Evolutionary conservation across 2,113 vertebrate species (phyloP).

Genomic region (Arenaria interpres): DNA sequence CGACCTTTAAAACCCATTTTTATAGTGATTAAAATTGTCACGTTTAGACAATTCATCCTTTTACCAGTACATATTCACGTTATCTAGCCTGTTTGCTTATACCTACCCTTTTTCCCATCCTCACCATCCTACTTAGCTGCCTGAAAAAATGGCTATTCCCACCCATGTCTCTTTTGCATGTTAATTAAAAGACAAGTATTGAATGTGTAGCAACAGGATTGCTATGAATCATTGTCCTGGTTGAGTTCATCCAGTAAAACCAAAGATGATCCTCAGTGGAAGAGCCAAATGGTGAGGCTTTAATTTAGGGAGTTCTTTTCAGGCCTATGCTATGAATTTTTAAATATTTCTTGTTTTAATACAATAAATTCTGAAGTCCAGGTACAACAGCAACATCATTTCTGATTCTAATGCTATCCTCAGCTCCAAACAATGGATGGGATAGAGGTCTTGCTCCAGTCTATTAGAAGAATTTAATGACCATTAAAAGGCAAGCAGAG

Average conservation of each 20-base stretch:
- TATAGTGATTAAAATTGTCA: neutral
- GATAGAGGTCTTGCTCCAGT: neutral
- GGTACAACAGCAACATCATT: neutral
- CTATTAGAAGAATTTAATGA: slow-evolving; percentile 9
- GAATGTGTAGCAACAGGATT: neutral
- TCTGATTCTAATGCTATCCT: neutral
- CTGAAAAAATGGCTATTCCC: neutral
- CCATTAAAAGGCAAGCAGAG: slow-evolving; percentile 36
- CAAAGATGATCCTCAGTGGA: neutral
- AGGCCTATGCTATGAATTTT: neutral
- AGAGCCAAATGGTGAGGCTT: neutral
- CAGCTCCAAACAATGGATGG: neutral
- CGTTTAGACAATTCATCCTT: neutral
- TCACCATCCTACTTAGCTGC: neutral
- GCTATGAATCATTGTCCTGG: neutral
- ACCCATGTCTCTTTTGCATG: neutral
- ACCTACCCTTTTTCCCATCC: neutral
- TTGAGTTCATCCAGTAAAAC: neutral
- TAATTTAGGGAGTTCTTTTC: neutral
- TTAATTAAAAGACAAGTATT: neutral
- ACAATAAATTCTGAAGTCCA: neutral
- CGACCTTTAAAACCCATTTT: neutral
- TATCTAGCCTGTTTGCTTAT: neutral
- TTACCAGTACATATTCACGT: neutral
- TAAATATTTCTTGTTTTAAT: neutral